Conservation (phyloP, 2,113 vertebrate genomes). For the Ancistrus triradiatus region DNA sequence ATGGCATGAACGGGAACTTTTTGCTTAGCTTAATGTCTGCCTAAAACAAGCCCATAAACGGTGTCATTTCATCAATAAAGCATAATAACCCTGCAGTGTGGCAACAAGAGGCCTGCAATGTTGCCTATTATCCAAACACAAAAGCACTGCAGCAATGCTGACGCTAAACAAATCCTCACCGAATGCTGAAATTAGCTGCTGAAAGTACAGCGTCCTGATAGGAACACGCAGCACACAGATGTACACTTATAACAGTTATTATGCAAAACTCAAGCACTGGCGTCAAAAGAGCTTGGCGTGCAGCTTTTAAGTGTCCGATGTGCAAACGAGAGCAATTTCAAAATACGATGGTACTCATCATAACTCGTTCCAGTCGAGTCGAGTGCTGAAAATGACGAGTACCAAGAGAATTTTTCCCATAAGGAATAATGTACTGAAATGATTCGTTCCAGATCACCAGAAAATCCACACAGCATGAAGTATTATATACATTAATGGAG, state of each 20-base stretch:
- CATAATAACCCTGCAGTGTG: constrained; percentile 7
- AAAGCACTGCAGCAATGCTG: not conserved
- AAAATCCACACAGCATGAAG: too few species aligned
- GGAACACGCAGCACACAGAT: not conserved
- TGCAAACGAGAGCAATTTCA: constrained; percentile 56
- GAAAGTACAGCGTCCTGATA: not conserved
- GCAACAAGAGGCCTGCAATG: not conserved
- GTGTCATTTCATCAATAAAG: constrained; percentile 24
- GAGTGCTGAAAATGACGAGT: too few species aligned
- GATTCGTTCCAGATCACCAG: too few species aligned
- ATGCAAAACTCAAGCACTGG: constrained; percentile 43
- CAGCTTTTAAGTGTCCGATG: constrained; percentile 53
- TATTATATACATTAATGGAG: too few species aligned
- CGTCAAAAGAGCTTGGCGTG: constrained; percentile 40
- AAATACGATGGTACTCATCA: too few species aligned
- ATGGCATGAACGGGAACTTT: not conserved
- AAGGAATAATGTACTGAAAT: too few species aligned
- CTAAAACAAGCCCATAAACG: constrained; percentile 1
- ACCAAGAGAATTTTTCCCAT: too few species aligned
- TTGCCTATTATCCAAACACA: constrained; percentile 17
- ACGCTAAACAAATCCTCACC: not conserved
- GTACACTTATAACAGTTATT: constrained; percentile 16
- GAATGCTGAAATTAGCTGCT: not conserved
- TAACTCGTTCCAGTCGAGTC: too few species aligned
- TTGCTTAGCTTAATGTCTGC: not conserved